Base-by-base conservation (phyloP, 2,888 invertebrate genomes). In the Patella pellucida region DNA sequence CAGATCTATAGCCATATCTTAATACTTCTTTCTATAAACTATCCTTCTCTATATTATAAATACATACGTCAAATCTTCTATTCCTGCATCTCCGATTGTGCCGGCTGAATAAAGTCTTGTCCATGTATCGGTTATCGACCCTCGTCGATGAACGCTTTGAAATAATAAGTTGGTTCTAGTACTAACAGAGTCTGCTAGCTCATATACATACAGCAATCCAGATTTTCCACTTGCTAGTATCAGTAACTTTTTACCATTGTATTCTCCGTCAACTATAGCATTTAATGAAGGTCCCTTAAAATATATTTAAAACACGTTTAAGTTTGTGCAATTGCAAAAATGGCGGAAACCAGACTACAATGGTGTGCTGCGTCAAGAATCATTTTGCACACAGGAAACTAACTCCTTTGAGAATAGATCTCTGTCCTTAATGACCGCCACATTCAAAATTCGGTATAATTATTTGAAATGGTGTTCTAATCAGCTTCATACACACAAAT, bases 91-190 rank as follows among this genome's bases (percentile, higher is more conserved):
- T 27, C 73, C 73, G 16, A 73, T 73, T 5, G 51, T 50, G 15
- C 27, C 73, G 11, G 23, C 12, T 31, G 19, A 51, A 31, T 73
- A 73, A 12, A 73, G 68, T 9, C 51, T 14, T 16, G 16, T 4
- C 73, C 73, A 73, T 11, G 73, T 73, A 19, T 50, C 73, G n/a
- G 16, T 23, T 11, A 52, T 73, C 11, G 11, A 16, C 5, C 73
- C 73, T 11, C 52, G 68, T 50, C 73, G 68, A 31, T 73, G 52
- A 31, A 73, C 68, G 14, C 73, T 73, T 68, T 73, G 73, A 68
- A 73, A 73, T 23, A 68, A 52, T 14, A 62, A 23, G 2, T 68
- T 52, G 15, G 52, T 14, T 2, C 52, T 68, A n/a, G 15, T 27
- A 7, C n/a, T 27, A 16, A 50, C 23, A 14, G 67, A n/a, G 15